phyloP scores from a whole-genome alignment of 2,113 vertebrate species.

The Neotragus pygmaeus region DNA sequence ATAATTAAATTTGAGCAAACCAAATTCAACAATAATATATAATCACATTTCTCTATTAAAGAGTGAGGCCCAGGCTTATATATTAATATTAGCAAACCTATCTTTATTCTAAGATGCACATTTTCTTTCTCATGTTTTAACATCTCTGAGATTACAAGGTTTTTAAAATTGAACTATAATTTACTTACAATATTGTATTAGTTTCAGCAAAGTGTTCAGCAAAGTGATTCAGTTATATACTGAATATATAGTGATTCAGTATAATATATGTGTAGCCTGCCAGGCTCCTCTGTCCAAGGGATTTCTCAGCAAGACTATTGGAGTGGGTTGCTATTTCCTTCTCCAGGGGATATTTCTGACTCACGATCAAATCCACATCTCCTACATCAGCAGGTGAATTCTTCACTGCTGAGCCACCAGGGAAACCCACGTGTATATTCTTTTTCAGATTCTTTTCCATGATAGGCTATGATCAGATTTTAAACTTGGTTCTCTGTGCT shows the following conservation, averaged over 20 bases:
- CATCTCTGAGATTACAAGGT: neutral
- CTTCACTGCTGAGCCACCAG: neutral
- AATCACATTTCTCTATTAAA: neutral
- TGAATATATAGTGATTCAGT: too few relatives aligned
- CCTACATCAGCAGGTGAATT: neutral
- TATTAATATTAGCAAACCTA: neutral
- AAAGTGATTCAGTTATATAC: neutral
- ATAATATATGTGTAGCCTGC: neutral
- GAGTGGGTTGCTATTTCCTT: neutral
- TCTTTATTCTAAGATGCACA: neutral
- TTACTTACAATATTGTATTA: neutral
- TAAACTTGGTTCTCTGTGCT: neutral
- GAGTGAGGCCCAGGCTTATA: neutral
- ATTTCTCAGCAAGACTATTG: neutral
- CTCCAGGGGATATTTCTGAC: neutral
- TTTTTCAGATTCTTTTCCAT: neutral
- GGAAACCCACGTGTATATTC: neutral
- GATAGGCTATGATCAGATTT: neutral
- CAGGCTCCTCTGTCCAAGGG: neutral
- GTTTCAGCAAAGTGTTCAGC: neutral
- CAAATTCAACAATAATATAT: conserved; percentile 9
- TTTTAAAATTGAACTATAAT: neutral
- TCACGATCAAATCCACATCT: neutral
- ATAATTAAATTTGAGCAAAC: neutral
- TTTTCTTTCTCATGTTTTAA: neutral